Evolutionary conservation across 2,797 vertebrate genomes (phyloP), one percentile per base, ranked within the genome.

Genomic region (Myotis myotis): DNA sequence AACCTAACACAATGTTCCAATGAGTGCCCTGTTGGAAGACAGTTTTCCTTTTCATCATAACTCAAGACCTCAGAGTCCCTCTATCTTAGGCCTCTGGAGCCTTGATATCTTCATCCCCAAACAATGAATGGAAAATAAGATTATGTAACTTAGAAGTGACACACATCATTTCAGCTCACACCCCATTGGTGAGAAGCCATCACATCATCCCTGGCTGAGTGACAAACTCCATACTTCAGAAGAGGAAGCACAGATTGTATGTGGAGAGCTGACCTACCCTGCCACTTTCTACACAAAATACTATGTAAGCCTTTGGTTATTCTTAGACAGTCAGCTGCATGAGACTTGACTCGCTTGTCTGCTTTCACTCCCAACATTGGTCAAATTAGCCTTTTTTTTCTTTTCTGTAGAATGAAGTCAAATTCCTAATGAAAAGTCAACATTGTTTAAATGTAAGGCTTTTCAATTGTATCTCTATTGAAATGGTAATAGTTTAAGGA

Each of bases 391-490:
- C 22, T 64, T 33, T 16, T 84, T 68, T 53, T 70, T 51, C 33
- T 79, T 79, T 89, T 74, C 60, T 70, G 11, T 74, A 25, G 22
- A 71, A 25, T 62, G 41, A 95, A 91, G 38, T 83, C 70, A 85
- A 92, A 68, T 95, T 47, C 36, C 11, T 66, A 28, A 81, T 86
- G 78, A 85, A 90, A 87, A 89, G 28, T 57, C 16, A 53, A 4
- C n/a, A 82, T 51, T 76, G 91, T 91, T 79, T n/a, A 62, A 87
- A 47, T 36, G 9, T 62, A 62, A 96, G 13, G 22, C 20, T 87
- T 89, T 95, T 47, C 60, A 91, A 64, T 75, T 70, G 25, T 30
- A 44, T 78, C 22, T 84, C 81, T 81, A 23, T 72, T 75, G 74
- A 81, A 15, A 76, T 23, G 30, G 60, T 47, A 71, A n/a, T 81